Percentiles rank a stretch among this genome's conserved stretches.
These are phyloP conservation scores for Drosophila watanabei DNA, from an alignment of 1,140 invertebrate genomes.

Conservation along the genomic window DNA sequence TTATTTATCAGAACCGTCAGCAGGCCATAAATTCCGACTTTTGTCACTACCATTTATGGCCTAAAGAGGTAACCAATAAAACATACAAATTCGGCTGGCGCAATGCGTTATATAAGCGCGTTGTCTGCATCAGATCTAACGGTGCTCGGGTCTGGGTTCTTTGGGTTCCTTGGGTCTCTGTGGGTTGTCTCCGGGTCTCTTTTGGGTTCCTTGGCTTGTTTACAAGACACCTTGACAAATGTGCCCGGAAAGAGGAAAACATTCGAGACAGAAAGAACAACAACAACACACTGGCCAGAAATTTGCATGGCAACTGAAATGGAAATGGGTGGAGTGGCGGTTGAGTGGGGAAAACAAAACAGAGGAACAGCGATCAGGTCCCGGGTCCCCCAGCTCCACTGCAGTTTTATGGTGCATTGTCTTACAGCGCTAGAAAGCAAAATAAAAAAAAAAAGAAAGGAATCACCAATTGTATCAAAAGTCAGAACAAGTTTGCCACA, in stretches of 20 bases:
- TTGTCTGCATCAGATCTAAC: conserved; percentile 56
- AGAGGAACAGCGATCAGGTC: conserved; percentile 26
- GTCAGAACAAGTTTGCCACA: conserved; percentile 64
- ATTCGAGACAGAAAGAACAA: conserved; percentile 47
- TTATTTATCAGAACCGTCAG: conserved; percentile 77
- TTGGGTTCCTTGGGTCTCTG: conserved; percentile 29
- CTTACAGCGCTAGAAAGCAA: conserved; percentile 37
- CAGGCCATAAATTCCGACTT: conserved; percentile 46
- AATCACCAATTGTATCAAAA: conserved; percentile 58
- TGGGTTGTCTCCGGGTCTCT: conserved; percentile 5
- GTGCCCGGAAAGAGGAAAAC: conserved; percentile 72
- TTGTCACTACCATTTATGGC: conserved; percentile 68
- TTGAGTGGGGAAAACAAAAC: conserved; percentile 17
- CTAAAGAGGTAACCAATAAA: conserved; percentile 56
- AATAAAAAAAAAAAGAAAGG: conserved; percentile 38
- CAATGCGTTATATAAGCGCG: conserved; percentile 46
- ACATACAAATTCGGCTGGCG: conserved; percentile 63
- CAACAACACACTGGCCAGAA: conserved; percentile 33
- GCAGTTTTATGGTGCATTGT: conserved; percentile 75
- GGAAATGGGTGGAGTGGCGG: conserved; percentile 39
- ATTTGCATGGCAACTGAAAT: conserved; percentile 56
- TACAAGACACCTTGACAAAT: conserved; percentile 77
- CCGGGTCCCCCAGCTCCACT: conserved; percentile 21
- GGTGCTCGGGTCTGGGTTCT: conserved; percentile 49
- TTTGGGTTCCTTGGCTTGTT: conserved; percentile 54